A percentile compares a stretch with the other conserved stretches of the same genome.
Conservation (phyloP, 2,113 vertebrate species). For the Ciconia stormi region DNA sequence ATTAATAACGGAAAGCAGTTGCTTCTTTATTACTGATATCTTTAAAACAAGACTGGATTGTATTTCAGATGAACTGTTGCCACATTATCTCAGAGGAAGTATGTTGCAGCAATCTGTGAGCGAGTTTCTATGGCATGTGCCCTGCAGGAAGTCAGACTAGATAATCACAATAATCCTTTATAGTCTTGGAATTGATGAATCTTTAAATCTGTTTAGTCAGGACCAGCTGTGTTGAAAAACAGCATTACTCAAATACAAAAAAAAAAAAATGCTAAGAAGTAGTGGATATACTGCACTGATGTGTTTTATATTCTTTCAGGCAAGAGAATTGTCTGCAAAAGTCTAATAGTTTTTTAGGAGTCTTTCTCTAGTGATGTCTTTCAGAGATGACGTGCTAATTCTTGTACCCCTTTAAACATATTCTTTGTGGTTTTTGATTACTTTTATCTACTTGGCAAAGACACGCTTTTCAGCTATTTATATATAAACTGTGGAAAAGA, state of each 20-base stretch:
- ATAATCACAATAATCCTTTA: conserved; percentile 66
- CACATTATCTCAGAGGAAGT: background rate
- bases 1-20: background rate
- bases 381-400: background rate
- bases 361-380: background rate
- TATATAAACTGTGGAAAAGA: background rate
- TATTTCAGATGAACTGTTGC: background rate
- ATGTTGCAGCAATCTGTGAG: conserved; percentile 17
- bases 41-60: conserved; percentile 5
- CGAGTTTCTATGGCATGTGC: conserved; percentile 7
- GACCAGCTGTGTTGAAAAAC: conserved; percentile 58
- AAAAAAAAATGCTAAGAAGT: background rate
- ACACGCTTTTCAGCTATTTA: background rate
- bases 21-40: background rate
- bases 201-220: conserved; percentile 63
- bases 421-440: background rate
- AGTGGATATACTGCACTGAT: background rate
- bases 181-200: conserved; percentile 48
- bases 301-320: background rate
- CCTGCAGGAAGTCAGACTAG: conserved; percentile 35
- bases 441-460: background rate
- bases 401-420: background rate
- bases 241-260: background rate
- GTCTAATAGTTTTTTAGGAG: background rate
- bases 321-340: background rate